Conservation (phyloP, 2,797 vertebrate species). For the Danio jaintianensis region DNA sequence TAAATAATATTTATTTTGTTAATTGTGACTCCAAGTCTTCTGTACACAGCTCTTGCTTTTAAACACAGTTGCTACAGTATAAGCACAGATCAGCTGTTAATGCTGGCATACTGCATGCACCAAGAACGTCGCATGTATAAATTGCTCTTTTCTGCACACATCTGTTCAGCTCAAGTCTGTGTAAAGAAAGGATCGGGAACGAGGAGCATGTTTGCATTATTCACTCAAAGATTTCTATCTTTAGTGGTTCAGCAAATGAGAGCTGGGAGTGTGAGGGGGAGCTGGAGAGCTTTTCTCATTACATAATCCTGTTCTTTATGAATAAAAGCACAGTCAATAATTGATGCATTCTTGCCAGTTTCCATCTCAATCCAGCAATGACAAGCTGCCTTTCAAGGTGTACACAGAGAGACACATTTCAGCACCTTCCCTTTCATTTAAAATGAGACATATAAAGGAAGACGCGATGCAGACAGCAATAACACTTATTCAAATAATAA, state of each 20-base stretch:
- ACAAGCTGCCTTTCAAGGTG: slow-evolving; percentile 38
- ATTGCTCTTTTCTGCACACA: neutral
- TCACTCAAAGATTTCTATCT: slow-evolving; percentile 52
- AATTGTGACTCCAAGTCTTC: neutral
- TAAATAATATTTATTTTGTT: neutral
- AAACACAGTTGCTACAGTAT: neutral
- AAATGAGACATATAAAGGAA: slow-evolving; percentile 32
- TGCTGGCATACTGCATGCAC: neutral
- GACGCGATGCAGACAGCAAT: slow-evolving; percentile 39
- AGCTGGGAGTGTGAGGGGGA: slow-evolving; percentile 26
- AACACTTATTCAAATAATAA: slow-evolving; percentile 52
- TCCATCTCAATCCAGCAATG: slow-evolving; percentile 44
- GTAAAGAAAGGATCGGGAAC: slow-evolving; percentile 21
- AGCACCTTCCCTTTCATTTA: slow-evolving; percentile 2
- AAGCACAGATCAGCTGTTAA: neutral
- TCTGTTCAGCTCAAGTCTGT: slow-evolving; percentile 8
- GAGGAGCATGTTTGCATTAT: slow-evolving; percentile 49
- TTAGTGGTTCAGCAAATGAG: slow-evolving; percentile 28
- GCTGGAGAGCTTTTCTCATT: slow-evolving; percentile 51
- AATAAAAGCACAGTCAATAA: slow-evolving; percentile 60
- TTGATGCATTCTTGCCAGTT: slow-evolving; percentile 50
- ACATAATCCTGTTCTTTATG: slow-evolving; percentile 51
- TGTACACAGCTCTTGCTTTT: neutral
- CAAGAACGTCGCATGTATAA: neutral
- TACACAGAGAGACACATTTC: slow-evolving; percentile 15